Percentiles rank a stretch among this genome's conserved stretches.
Conservation (phyloP, 2,888 invertebrate genomes). For the Chamaedrilus cognettii region DNA sequence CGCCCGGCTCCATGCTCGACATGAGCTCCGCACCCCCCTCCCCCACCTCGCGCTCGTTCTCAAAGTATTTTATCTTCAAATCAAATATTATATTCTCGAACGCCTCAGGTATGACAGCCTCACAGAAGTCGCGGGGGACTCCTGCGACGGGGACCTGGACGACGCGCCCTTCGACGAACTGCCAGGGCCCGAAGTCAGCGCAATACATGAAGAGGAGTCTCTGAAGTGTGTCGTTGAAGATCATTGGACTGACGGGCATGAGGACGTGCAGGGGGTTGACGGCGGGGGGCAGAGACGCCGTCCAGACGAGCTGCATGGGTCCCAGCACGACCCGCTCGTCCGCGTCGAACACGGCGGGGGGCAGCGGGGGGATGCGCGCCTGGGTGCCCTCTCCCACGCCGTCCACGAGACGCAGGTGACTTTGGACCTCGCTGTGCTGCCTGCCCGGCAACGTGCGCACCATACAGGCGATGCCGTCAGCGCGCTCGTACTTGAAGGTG, state of each 20-base stretch:
- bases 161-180: conserved; percentile 15
- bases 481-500: conserved; percentile 1
- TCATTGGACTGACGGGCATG: conserved; percentile 12
- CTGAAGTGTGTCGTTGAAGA: conserved; percentile 20
- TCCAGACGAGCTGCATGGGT: conserved; percentile 24
- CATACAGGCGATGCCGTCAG: conserved; percentile 17
- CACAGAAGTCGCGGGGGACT: conserved; percentile 17
- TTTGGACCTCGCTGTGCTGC: conserved; percentile 5
- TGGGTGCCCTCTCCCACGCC: not conserved
- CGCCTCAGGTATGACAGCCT: conserved; percentile 13
- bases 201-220: conserved; percentile 23
- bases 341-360: conserved; percentile 25
- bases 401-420: conserved; percentile 13
- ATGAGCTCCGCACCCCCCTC: conserved; percentile 12
- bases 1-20: conserved; percentile 20
- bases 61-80: conserved; percentile 22
- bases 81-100: conserved; percentile 21
- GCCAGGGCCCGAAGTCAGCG: conserved; percentile 14
- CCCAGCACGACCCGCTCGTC: conserved; percentile 12
- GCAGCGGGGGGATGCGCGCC: conserved; percentile 16
- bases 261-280: conserved; percentile 11
- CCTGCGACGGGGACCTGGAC: conserved; percentile 7
- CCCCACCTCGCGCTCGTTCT: conserved; percentile 3
- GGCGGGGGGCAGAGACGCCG: not conserved
- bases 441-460: conserved; percentile 8